Conservation (phyloP, 1,140 invertebrate species). For the Ceratina calcarata region DNA sequence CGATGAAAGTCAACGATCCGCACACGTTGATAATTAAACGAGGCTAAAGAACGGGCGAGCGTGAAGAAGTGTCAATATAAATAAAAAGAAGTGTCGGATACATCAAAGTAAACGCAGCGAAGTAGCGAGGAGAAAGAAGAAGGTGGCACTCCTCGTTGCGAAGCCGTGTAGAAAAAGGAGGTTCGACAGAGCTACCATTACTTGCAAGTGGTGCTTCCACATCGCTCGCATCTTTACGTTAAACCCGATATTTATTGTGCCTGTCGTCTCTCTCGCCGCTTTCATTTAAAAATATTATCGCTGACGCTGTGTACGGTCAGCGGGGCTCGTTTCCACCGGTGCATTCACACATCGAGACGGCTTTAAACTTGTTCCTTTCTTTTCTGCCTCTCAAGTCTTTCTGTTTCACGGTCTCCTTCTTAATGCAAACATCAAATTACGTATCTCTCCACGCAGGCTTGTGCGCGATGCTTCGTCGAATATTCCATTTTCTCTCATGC, state of each 20-base stretch:
- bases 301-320: conserved; percentile 58
- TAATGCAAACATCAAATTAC: neutral
- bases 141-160: conserved; percentile 22
- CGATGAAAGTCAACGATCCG: too few relatives aligned
- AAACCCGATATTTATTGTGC: conserved; percentile 72
- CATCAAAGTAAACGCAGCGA: conserved; percentile 26
- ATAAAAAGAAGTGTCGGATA: conserved; percentile 7
- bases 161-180: conserved; percentile 17
- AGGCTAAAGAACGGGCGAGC: too few relatives aligned
- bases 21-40: too few relatives aligned
- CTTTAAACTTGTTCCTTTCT: conserved; percentile 9
- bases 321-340: conserved; percentile 54
- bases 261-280: conserved; percentile 41
- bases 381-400: neutral
- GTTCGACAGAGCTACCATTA: conserved; percentile 64
- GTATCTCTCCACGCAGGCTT: neutral
- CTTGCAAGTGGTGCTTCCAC: conserved; percentile 72
- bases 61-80: conserved; percentile 5
- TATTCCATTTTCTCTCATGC: too few relatives aligned
- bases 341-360: conserved; percentile 25
- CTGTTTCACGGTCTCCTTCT: neutral
- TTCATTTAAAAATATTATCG: conserved; percentile 74
- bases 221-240: conserved; percentile 63
- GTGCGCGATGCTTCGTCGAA: neutral
- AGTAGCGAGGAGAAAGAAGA: conserved; percentile 61